phyloP scores from a whole-genome alignment of 1,140 invertebrate species.

The Drosophila baimaii region DNA sequence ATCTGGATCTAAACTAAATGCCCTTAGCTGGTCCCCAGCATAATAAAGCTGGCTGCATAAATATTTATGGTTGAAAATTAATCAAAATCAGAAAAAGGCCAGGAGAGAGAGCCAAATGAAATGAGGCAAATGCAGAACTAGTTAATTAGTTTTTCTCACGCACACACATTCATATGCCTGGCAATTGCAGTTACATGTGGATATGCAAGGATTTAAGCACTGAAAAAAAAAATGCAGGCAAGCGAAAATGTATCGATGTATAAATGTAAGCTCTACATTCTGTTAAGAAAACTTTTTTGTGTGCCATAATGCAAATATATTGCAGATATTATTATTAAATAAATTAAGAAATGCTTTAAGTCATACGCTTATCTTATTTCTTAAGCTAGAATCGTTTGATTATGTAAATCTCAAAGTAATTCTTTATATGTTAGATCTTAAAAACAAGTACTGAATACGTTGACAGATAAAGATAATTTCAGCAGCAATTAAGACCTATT shows the following conservation, averaged over 20 bases:
- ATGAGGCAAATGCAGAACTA: conserved; percentile 61
- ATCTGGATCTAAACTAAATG: conserved; percentile 63
- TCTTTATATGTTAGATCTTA: too few relatives aligned
- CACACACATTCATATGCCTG: conserved; percentile 35
- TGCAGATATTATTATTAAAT: too few relatives aligned
- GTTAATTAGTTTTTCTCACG: conserved; percentile 79
- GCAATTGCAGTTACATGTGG: conserved; percentile 33
- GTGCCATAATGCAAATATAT: too few relatives aligned
- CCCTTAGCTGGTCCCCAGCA: conserved; percentile 46
- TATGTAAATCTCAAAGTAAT: too few relatives aligned
- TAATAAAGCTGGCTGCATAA: conserved; percentile 72
- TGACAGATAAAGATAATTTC: too few relatives aligned
- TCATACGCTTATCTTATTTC: too few relatives aligned
- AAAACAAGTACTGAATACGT: too few relatives aligned
- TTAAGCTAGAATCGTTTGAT: too few relatives aligned
- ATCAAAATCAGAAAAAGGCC: conserved; percentile 68
- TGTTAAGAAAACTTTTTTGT: too few relatives aligned
- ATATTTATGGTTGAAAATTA: conserved; percentile 79
- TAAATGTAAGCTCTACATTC: too few relatives aligned
- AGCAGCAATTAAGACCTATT: neutral
- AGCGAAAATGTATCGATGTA: too few relatives aligned
- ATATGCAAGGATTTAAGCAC: conserved; percentile 21
- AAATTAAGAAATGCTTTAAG: too few relatives aligned
- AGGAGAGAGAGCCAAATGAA: conserved; percentile 52
- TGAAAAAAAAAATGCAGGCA: conserved; percentile 1